These are phyloP conservation scores for Agrenia bidenticulata DNA, from an alignment of 2,888 invertebrate species.

Conservation along the genomic window DNA sequence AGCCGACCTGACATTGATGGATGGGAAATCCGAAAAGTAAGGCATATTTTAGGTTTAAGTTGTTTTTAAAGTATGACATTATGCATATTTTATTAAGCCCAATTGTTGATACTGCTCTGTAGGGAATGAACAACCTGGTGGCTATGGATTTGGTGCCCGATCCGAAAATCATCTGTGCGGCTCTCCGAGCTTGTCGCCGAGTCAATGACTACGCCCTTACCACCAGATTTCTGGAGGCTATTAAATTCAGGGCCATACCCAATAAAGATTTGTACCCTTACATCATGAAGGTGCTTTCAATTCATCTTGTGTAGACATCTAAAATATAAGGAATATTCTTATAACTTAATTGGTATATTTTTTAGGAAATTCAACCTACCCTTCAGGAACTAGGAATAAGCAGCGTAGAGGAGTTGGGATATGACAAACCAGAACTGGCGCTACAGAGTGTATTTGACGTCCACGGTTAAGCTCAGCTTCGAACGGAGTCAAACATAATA, in stretches of 20 bases:
- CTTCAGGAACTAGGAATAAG: constrained; percentile 88
- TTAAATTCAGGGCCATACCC: constrained; percentile 80
- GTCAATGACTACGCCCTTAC: constrained; percentile 93
- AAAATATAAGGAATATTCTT: background rate
- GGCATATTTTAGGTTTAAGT: background rate
- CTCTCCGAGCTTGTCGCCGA: constrained; percentile 84
- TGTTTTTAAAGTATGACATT: background rate
- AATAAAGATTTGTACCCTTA: constrained; percentile 78
- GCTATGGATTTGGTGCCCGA: constrained; percentile 92
- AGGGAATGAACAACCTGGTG: constrained; percentile 81
- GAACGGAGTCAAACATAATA: too few species aligned
- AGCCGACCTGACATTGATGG: constrained; percentile 84
- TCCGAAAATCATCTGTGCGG: constrained; percentile 82
- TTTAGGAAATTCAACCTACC: constrained; percentile 83
- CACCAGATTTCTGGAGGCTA: constrained; percentile 85
- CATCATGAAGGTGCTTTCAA: constrained; percentile 63
- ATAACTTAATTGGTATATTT: constrained; percentile 3
- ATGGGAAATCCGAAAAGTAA: constrained; percentile 85
- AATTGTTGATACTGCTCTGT: constrained; percentile 33
- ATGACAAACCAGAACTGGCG: constrained; percentile 94
- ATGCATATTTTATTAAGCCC: background rate
- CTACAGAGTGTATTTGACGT: constrained; percentile 57
- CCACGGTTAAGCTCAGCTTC: constrained; percentile 31
- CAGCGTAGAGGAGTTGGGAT: constrained; percentile 93
- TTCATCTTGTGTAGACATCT: background rate